These are phyloP conservation scores for Drosophila nr. perissopoda DNA, from an alignment of 2,888 invertebrate genomes.

Conservation along the genomic window DNA sequence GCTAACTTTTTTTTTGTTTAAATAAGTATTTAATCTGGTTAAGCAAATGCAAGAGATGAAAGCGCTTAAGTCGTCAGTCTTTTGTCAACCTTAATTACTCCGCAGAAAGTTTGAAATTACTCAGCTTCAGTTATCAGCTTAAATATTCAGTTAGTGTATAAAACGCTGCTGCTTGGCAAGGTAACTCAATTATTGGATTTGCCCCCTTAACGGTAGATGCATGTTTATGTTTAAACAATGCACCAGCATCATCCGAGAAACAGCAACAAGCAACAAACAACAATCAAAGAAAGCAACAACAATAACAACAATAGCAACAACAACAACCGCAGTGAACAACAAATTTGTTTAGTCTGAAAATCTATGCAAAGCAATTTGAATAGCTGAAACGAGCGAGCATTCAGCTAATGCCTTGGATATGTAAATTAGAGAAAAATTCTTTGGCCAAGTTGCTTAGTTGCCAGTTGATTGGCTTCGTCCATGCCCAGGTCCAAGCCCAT, in stretches of 20 bases:
- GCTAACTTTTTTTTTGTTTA: background rate
- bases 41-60: background rate
- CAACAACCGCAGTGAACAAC: constrained; percentile 17
- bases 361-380: constrained; percentile 71
- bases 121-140: background rate
- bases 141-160: constrained; percentile 18
- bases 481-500: constrained; percentile 5
- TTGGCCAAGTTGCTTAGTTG: constrained; percentile 43
- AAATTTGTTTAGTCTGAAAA: constrained; percentile 64
- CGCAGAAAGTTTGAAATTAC: no score
- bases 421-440: constrained; percentile 73
- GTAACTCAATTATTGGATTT: constrained; percentile 19
- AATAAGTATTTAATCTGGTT: background rate
- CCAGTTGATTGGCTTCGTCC: constrained; percentile 64
- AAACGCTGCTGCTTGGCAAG: background rate
- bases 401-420: constrained; percentile 76
- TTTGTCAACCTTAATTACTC: background rate
- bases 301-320: constrained; percentile 18
- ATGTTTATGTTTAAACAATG: constrained; percentile 69
- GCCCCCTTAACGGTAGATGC: constrained; percentile 65
- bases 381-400: constrained; percentile 59
- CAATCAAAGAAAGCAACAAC: constrained; percentile 29
- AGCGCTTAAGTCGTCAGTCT: background rate
- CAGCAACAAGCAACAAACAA: constrained; percentile 28
- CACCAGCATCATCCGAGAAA: constrained; percentile 39